Conservation (phyloP, 2,113 vertebrate genomes). For the Ctenodactylus gundi region DNA sequence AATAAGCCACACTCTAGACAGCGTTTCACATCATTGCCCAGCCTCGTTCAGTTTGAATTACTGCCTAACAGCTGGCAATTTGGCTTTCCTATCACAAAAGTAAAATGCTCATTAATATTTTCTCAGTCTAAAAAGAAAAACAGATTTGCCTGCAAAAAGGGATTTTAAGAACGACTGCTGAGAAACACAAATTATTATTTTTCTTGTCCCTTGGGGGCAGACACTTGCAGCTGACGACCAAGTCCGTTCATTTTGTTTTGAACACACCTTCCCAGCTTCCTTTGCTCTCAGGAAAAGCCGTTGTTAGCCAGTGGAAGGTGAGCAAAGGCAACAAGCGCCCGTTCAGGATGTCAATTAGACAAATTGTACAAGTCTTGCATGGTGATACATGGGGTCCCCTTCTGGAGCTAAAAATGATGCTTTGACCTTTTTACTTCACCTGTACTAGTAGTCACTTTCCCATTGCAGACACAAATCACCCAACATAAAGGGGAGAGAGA, state of each 20-base stretch:
- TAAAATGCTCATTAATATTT: not conserved
- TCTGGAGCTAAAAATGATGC: not conserved
- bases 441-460: not conserved
- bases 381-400: not conserved
- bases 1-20: not conserved
- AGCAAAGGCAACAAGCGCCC: not conserved
- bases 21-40: not conserved
- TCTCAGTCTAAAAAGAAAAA: not conserved
- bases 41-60: not conserved
- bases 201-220: not conserved
- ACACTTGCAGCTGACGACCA: not conserved
- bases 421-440: not conserved
- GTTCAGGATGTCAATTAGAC: not conserved
- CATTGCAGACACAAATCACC: not conserved
- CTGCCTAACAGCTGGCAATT: not conserved
- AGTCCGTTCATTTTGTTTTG: not conserved
- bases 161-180: not conserved
- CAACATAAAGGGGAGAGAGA: too few relatives aligned
- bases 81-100: not conserved
- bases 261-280: rapidly evolving
- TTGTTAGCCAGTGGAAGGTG: too few relatives aligned
- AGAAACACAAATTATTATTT: not conserved
- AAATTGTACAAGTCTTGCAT: not conserved
- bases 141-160: not conserved
- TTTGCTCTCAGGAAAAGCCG: not conserved